Percentiles rank a stretch among this genome's conserved stretches.
These are phyloP conservation scores for Oxycera nigricornis DNA, from an alignment of 2,888 invertebrate species.

Conservation along the genomic window DNA sequence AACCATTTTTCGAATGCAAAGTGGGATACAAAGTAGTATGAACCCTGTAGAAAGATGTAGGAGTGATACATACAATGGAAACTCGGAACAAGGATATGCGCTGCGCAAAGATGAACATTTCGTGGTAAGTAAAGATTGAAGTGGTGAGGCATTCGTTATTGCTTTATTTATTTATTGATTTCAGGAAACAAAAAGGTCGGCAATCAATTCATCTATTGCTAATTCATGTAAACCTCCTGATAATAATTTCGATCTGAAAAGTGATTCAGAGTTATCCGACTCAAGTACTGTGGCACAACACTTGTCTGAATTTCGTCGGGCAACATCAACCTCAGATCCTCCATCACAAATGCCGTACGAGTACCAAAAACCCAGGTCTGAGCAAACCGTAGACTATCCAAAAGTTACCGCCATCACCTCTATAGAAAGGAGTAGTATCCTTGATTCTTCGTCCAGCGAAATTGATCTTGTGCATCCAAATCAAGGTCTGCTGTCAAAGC, in stretches of 20 bases:
- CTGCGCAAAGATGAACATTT: too few species aligned
- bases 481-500: background rate
- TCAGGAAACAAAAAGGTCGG: background rate
- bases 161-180: background rate
- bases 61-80: too few species aligned
- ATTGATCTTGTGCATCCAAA: background rate
- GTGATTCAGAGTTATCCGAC: constrained; percentile 15
- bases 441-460: background rate
- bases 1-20: constrained; percentile 27
- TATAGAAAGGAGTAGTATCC: background rate
- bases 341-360: constrained; percentile 27
- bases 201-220: too few species aligned
- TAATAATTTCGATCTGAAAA: too few species aligned
- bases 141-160: background rate
- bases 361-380: background rate
- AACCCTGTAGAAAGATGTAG: too few species aligned
- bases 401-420: background rate
- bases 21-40: too few species aligned
- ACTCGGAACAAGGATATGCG: too few species aligned
- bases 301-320: constrained; percentile 41
- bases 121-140: too few species aligned
- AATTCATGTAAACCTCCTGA: too few species aligned
- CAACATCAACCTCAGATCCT: constrained; percentile 35
- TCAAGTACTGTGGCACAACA: constrained; percentile 39
- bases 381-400: background rate